Conservation (phyloP, 1,140 invertebrate genomes). For the Tribolium madens region DNA sequence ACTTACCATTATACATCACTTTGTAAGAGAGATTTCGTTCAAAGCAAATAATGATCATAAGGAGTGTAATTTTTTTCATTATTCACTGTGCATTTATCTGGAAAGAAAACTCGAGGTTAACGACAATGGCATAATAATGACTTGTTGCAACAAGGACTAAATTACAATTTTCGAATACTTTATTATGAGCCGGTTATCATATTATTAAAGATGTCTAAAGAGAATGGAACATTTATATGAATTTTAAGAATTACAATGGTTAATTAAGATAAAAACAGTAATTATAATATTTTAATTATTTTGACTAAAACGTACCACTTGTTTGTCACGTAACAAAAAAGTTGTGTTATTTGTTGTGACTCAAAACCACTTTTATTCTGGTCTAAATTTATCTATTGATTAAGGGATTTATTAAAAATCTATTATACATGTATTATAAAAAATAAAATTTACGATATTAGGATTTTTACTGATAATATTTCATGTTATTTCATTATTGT, state of each 20-base stretch:
- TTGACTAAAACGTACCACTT: too few species aligned
- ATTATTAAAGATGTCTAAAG: background rate
- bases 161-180: background rate
- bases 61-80: conserved; percentile 22
- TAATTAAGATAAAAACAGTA: background rate
- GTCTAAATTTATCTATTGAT: too few species aligned
- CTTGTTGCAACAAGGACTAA: background rate
- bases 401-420: too few species aligned
- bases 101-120: conserved; percentile 22
- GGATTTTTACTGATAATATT: too few species aligned
- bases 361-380: too few species aligned
- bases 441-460: too few species aligned
- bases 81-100: conserved; percentile 14
- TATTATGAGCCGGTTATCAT: background rate
- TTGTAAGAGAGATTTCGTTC: conserved; percentile 14
- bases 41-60: conserved; percentile 9
- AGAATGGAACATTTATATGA: too few species aligned
- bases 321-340: too few species aligned
- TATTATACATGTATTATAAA: too few species aligned
- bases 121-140: background rate
- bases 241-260: background rate
- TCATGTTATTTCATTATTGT: too few species aligned
- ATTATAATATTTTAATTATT: background rate
- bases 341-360: too few species aligned
- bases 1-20: conserved; percentile 29